Percentiles rank a stretch among this genome's conserved stretches.
Evolutionary conservation across 2,888 invertebrate genomes (phyloP).

Genomic region (Dicyrtomina minuta): DNA sequence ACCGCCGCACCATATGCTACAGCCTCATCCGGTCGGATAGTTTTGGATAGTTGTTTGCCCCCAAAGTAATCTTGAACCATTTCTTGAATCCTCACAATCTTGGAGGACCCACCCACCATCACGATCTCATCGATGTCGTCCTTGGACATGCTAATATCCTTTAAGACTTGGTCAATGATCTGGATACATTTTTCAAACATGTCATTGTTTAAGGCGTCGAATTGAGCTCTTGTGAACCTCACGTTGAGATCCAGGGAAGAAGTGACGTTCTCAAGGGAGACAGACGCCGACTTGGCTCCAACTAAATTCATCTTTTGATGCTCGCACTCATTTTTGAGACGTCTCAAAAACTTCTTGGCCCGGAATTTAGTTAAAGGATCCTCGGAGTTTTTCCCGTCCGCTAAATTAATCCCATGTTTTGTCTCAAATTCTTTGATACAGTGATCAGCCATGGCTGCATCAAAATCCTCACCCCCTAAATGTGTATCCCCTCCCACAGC

Average conservation of each 20-base stretch:
- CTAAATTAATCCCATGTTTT: slow-evolving; percentile 15
- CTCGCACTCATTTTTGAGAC: slow-evolving; percentile 36
- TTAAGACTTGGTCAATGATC: slow-evolving; percentile 24
- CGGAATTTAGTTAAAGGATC: background rate
- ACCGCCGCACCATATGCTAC: slow-evolving; percentile 35
- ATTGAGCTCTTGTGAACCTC: slow-evolving; percentile 26
- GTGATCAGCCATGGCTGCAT: slow-evolving; percentile 56
- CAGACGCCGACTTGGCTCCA: background rate
- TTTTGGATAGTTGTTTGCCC: slow-evolving; percentile 5
- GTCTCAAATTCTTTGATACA: slow-evolving; percentile 33
- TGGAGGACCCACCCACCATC: slow-evolving; percentile 39
- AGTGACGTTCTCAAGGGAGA: background rate
- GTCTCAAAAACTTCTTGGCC: background rate
- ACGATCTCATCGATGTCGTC: slow-evolving; percentile 39
- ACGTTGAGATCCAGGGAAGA: background rate
- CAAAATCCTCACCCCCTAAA: slow-evolving; percentile 34
- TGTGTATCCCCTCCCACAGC: slow-evolving; percentile 32
- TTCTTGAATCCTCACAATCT: slow-evolving; percentile 25
- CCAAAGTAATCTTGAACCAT: slow-evolving; percentile 22
- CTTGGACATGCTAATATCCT: slow-evolving; percentile 14
- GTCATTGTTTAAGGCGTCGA: slow-evolving; percentile 34
- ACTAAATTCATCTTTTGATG: slow-evolving; percentile 25
- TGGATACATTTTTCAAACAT: slow-evolving; percentile 34
- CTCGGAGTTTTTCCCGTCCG: slow-evolving; percentile 18
- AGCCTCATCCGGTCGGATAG: slow-evolving; percentile 9